Evolutionary conservation across 2,888 invertebrate species (phyloP).

Genomic region (Osedax fenrisi): DNA sequence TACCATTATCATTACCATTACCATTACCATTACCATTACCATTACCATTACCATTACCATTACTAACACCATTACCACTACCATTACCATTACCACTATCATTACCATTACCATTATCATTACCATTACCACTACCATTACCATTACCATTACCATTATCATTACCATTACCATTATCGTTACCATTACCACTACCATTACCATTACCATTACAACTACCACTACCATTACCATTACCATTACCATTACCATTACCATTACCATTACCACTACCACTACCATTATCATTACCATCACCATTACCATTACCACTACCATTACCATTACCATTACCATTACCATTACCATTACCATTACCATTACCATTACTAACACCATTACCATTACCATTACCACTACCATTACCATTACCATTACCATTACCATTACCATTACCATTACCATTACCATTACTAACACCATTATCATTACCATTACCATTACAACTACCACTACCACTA

Average conservation of each 20-base stretch:
- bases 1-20: background rate
- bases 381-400: background rate
- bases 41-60: background rate
- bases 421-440: background rate
- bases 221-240: background rate
- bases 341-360: background rate
- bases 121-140: background rate
- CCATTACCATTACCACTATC: background rate
- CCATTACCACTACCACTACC: background rate
- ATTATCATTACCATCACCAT: background rate
- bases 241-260: background rate
- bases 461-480: background rate
- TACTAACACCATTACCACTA: background rate
- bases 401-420: background rate
- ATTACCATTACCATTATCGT: background rate
- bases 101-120: background rate
- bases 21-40: background rate
- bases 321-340: background rate
- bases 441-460: background rate
- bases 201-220: background rate
- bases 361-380: background rate
- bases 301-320: background rate
- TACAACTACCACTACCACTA: background rate
- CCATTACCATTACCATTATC: background rate
- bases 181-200: background rate